Conservation (phyloP, 2,797 vertebrate genomes). For the Delichon dasypus region DNA sequence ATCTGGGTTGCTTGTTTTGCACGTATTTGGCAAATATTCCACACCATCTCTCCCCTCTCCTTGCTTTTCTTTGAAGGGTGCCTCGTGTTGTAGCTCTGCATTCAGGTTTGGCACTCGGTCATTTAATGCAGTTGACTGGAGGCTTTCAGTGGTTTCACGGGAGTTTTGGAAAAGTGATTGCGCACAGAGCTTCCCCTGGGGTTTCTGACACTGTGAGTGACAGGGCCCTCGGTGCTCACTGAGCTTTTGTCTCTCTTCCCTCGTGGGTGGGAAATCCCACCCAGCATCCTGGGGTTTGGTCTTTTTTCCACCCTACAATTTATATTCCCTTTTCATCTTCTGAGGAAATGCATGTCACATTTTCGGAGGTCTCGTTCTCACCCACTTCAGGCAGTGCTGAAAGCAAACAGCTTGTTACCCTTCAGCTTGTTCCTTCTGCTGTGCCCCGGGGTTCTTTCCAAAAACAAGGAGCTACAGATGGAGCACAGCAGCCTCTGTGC, state of each 20-base stretch:
- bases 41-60: not conserved
- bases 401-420: constrained; percentile 51
- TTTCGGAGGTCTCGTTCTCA: constrained; percentile 32
- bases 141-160: constrained; percentile 4
- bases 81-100: not conserved
- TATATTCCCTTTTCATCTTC: constrained; percentile 35
- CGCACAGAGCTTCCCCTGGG: not conserved
- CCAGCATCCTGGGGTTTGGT: constrained; percentile 12
- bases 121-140: not conserved
- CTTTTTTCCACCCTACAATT: constrained; percentile 27
- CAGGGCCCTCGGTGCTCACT: not conserved
- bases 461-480: constrained; percentile 12
- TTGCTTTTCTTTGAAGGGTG: not conserved
- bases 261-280: constrained; percentile 46
- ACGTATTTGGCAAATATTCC: not conserved
- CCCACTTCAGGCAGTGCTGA: constrained; percentile 33
- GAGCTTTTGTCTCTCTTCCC: constrained; percentile 30
- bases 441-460: constrained; percentile 17
- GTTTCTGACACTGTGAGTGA: not conserved
- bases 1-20: not conserved
- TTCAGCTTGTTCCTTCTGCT: not conserved
- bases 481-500: constrained; percentile 20
- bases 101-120: not conserved
- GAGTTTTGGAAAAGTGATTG: not conserved
- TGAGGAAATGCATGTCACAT: constrained; percentile 30